Base-by-base conservation (phyloP, 2,113 vertebrate species). In the Nematolebias whitei region DNA sequence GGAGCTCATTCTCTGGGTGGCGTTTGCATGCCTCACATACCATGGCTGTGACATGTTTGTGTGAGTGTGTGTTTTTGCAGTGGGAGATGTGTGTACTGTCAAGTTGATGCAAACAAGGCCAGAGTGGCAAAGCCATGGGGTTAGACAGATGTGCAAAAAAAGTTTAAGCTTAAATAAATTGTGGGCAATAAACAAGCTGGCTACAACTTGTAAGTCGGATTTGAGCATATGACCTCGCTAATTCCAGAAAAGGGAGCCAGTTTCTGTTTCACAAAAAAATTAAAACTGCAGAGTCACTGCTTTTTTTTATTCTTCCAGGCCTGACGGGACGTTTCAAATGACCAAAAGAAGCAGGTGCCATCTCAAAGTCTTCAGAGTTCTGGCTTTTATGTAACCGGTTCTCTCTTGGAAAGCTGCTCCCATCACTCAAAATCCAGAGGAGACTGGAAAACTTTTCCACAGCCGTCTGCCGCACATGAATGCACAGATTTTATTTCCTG, bases 11-110 rank as follows among this genome's bases (percentile, higher is more conserved):
- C 78, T 83, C 73, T 75, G 82, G 82, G 79, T 83, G 76, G 79
- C 12, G 70, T 72, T 74, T 68, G 85, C 88, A 89, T 90, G 68
- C 88, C 79, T 83, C 22, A 29, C 89, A 91, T 91, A 82, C 88
- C 89, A 82, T 4, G 26, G 76, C 78, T 40, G 76, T 80, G 82
- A 91, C 78, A 73, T 76, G 81, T 54, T 62, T 75, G 63, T 78
- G 78, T 76, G 79, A 29, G 69, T 59, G 69, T 74, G n/a, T 64
- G 43, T 12, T 5, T 65, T 68, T 20, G 71, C 29, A 49, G 45
- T 41, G 41, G 61, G 48, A 71, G 66, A 43, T 29, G 69, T 44
- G 63, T 18, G 20, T 63, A 47, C 71, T 26, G 47, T 64, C 7
- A 0, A 24, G 60, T 24, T 13, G 51, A 12, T 50, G 59, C 56